Evolutionary conservation across 2,113 vertebrate species (phyloP).

Genomic region (Pongo pygmaeus): DNA sequence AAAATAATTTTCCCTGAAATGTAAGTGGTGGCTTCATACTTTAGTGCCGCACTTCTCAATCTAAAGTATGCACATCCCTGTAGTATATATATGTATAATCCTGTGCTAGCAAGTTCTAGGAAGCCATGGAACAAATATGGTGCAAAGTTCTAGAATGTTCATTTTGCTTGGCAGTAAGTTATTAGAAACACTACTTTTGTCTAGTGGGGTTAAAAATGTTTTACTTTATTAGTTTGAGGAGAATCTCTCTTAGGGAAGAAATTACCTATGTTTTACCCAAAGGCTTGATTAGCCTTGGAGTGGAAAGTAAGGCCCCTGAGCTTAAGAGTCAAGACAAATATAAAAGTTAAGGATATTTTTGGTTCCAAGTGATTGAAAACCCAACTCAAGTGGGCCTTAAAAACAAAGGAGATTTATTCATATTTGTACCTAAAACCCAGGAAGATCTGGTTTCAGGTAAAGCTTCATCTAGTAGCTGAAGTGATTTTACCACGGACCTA

Average conservation of each 20-base stretch:
- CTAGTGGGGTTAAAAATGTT: not conserved
- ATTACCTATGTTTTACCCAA: not conserved
- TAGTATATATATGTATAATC: not conserved
- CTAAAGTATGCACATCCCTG: not conserved
- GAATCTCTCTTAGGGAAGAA: not conserved
- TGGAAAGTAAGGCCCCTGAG: not conserved
- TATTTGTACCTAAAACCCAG: not conserved
- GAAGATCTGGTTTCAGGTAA: not conserved
- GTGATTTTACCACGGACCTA: not conserved
- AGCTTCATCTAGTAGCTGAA: not conserved
- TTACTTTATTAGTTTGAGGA: not conserved
- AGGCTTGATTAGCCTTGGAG: not conserved
- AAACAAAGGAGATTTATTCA: not conserved
- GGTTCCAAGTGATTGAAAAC: not conserved
- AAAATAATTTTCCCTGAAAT: not conserved
- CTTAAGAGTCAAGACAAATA: not conserved
- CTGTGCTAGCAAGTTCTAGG: not conserved
- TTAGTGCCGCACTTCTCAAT: not conserved
- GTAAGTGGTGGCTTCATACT: not conserved
- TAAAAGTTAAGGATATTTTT: not conserved
- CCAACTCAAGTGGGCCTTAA: not conserved
- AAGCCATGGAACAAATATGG: not conserved
- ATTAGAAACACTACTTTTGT: not conserved
- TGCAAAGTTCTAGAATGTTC: not conserved
- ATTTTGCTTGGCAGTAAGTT: not conserved